These are phyloP conservation scores for Tuta absoluta DNA, from an alignment of 2,888 invertebrate species.

Conservation along the genomic window DNA sequence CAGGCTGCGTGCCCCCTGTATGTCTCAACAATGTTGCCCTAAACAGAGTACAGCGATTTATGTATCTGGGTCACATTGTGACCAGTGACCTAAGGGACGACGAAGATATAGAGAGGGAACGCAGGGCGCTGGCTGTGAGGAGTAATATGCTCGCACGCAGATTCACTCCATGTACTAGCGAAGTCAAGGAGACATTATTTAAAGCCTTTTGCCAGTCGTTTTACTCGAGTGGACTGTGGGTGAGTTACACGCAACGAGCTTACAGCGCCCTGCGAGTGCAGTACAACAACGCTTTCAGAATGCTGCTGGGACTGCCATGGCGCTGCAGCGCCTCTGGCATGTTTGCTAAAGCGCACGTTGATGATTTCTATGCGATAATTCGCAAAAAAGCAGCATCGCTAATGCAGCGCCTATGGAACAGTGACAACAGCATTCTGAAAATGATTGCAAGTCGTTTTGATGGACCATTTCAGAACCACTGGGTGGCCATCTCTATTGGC, in stretches of 20 bases:
- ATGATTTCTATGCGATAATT: background rate
- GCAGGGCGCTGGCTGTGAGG: conserved; percentile 20
- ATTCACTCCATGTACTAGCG: conserved; percentile 2
- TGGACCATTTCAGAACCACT: background rate
- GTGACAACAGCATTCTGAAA: background rate
- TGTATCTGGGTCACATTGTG: conserved; percentile 1
- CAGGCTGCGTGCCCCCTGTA: background rate
- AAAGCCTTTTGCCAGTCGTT: conserved; percentile 1
- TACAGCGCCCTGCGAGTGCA: conserved; percentile 7
- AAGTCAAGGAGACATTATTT: background rate
- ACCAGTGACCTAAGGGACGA: background rate
- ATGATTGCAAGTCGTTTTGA: background rate
- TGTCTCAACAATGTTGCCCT: background rate
- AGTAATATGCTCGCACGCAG: conserved; percentile 19
- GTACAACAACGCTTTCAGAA: conserved; percentile 5
- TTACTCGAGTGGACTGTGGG: conserved; percentile 10
- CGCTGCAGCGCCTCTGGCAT: conserved; percentile 6
- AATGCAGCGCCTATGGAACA: background rate
- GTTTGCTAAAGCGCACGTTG: background rate
- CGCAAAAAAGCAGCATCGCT: background rate
- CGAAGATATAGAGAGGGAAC: conserved; percentile 17
- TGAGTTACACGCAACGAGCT: background rate
- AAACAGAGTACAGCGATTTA: background rate
- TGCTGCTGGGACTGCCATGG: background rate
- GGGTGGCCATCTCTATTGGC: background rate